Conservation (phyloP, 2,888 invertebrate genomes). For the Aplocera efformata region DNA sequence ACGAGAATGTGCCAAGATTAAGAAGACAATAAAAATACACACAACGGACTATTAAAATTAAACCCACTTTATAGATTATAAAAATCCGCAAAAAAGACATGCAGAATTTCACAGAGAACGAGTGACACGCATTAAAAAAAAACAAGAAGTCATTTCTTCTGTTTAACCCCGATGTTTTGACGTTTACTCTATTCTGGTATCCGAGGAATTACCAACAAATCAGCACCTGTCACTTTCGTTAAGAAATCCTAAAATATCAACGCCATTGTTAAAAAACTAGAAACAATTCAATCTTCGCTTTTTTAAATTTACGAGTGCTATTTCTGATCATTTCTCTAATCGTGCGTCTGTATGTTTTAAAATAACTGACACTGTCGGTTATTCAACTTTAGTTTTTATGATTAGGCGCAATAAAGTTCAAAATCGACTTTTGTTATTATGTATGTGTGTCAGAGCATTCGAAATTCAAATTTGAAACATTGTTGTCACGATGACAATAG, state of each 20-base stretch:
- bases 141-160: slow-evolving; percentile 53
- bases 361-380: slow-evolving; percentile 34
- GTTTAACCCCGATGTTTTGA: slow-evolving; percentile 64
- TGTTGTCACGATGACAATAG: slow-evolving; percentile 65
- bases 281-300: slow-evolving; percentile 65
- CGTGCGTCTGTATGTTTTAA: slow-evolving; percentile 33
- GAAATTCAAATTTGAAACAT: slow-evolving; percentile 38
- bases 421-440: slow-evolving; percentile 20
- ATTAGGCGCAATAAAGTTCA: slow-evolving; percentile 27
- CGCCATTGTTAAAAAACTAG: slow-evolving; percentile 63
- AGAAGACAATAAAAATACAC: slow-evolving; percentile 26
- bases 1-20: slow-evolving; percentile 18
- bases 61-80: slow-evolving; percentile 45
- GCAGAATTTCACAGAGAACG: slow-evolving; percentile 19
- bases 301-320: slow-evolving; percentile 46
- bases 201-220: slow-evolving; percentile 62
- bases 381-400: slow-evolving; percentile 26
- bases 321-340: slow-evolving; percentile 55
- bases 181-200: slow-evolving; percentile 61
- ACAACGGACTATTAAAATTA: slow-evolving; percentile 39
- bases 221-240: slow-evolving; percentile 70
- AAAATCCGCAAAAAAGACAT: slow-evolving; percentile 45
- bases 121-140: slow-evolving; percentile 25
- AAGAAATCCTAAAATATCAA: slow-evolving; percentile 56
- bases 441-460: slow-evolving; percentile 26